These are phyloP conservation scores for Drosophila incognita DNA, from an alignment of 2,888 invertebrate genomes.

Conservation along the genomic window DNA sequence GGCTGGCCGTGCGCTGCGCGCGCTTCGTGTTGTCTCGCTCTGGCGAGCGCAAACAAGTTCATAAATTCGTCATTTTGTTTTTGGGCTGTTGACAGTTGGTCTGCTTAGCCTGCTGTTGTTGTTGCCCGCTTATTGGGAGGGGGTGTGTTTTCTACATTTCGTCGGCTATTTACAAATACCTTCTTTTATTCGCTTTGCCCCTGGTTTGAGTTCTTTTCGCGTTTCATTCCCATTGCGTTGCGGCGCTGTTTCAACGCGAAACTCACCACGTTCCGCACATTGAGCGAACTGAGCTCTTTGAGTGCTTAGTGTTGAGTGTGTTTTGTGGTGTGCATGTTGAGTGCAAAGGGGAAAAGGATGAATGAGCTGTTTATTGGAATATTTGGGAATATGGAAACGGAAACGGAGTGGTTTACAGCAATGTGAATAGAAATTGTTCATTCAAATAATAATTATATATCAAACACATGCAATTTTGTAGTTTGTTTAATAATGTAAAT, in stretches of 20 bases:
- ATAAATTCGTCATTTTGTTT: constrained; percentile 84
- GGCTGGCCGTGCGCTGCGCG: constrained; percentile 35
- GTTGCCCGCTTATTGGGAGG: constrained; percentile 40
- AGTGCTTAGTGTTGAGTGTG: not conserved
- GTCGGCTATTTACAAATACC: constrained; percentile 58
- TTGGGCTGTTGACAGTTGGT: constrained; percentile 82
- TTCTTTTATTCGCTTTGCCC: constrained; percentile 22
- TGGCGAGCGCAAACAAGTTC: constrained; percentile 66
- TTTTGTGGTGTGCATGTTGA: not conserved
- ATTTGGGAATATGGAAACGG: not conserved
- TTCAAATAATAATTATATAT: not conserved
- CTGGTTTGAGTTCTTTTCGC: constrained; percentile 12
- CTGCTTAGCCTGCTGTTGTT: constrained; percentile 50
- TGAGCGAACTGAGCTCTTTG: constrained; percentile 29
- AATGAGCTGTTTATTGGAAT: constrained; percentile 28
- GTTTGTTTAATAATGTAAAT: not conserved
- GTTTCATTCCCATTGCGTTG: constrained; percentile 63
- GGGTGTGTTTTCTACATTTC: constrained; percentile 69
- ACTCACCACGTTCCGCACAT: constrained; percentile 56
- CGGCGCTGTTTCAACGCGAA: constrained; percentile 23
- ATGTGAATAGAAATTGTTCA: not conserved
- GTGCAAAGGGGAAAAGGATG: constrained; percentile 1
- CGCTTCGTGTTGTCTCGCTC: constrained; percentile 50
- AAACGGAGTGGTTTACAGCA: not conserved
- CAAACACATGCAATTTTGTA: not conserved